These are phyloP conservation scores for Tachina fera DNA, from an alignment of 2,888 invertebrate species.

Conservation along the genomic window DNA sequence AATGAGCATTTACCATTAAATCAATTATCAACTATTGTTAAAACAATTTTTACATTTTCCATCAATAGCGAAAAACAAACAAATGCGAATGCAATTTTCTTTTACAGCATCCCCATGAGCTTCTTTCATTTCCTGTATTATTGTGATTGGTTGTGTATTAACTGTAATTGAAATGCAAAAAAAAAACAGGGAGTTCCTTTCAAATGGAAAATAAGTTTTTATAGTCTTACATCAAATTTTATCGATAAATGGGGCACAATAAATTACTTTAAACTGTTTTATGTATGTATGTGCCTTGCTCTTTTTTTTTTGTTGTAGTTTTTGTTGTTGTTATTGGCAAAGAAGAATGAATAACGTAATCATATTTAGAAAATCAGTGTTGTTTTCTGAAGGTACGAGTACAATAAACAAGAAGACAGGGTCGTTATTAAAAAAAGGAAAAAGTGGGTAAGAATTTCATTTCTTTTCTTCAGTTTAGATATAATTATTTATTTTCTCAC, in stretches of 20 bases:
- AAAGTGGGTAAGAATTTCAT: too few species aligned
- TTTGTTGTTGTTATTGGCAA: neutral
- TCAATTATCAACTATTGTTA: too few species aligned
- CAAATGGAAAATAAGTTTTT: slow-evolving; percentile 60
- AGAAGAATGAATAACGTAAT: slow-evolving; percentile 51
- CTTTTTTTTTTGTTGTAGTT: neutral
- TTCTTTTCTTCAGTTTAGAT: too few species aligned
- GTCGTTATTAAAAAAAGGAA: neutral
- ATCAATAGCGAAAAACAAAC: too few species aligned
- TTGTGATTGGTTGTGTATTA: neutral
- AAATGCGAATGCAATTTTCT: too few species aligned
- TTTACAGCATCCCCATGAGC: too few species aligned
- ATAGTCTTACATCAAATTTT: slow-evolving; percentile 51
- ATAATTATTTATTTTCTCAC: too few species aligned
- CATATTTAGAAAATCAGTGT: slow-evolving; percentile 50
- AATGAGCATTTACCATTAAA: too few species aligned
- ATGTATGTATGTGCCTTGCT: slow-evolving; percentile 19
- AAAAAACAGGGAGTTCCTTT: slow-evolving; percentile 18
- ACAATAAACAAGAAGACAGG: slow-evolving; percentile 12
- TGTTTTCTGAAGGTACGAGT: too few species aligned
- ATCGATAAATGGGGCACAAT: slow-evolving; percentile 66
- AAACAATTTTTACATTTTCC: too few species aligned
- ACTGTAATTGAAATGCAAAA: slow-evolving; percentile 7
- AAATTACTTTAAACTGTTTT: slow-evolving; percentile 68
- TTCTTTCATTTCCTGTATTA: neutral